phyloP scores from a whole-genome alignment of 2,113 vertebrate genomes.

The Ciconia boyciana region DNA sequence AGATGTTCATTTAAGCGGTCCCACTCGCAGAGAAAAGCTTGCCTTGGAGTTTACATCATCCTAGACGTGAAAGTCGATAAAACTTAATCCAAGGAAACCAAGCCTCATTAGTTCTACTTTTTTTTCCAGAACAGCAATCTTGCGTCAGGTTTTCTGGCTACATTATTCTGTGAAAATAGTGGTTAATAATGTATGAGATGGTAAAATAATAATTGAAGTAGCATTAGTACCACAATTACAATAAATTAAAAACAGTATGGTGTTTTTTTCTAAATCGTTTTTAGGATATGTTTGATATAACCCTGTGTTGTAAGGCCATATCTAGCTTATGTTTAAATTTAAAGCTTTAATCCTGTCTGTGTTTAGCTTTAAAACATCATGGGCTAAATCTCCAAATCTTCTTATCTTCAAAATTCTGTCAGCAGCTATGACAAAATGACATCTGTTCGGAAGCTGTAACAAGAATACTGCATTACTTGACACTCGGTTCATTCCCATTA shows the following conservation, averaged over 20 bases:
- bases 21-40: not conserved
- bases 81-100: slow-evolving; percentile 38
- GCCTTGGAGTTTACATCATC: slow-evolving; percentile 2
- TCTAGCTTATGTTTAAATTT: slow-evolving; percentile 41
- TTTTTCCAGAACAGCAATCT: not conserved
- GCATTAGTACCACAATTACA: not conserved
- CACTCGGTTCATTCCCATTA: not conserved
- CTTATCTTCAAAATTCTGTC: slow-evolving; percentile 60
- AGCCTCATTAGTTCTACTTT: not conserved
- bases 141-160: not conserved
- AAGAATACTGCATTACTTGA: not conserved
- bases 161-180: not conserved
- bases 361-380: slow-evolving; percentile 38
- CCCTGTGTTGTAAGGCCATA: not conserved
- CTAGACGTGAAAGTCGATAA: not conserved
- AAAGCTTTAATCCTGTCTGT: slow-evolving; percentile 53
- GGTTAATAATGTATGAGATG: not conserved
- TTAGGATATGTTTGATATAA: not conserved
- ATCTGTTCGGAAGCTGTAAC: slow-evolving; percentile 19
- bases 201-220: not conserved
- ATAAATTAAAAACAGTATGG: not conserved
- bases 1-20: slow-evolving; percentile 4
- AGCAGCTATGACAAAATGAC: slow-evolving; percentile 55
- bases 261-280: not conserved
- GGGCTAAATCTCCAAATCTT: slow-evolving; percentile 47